Percentiles rank a stretch among this genome's conserved stretches.
phyloP scores from a whole-genome alignment of 2,113 vertebrate genomes.

The Corythornis madagascariensis region DNA sequence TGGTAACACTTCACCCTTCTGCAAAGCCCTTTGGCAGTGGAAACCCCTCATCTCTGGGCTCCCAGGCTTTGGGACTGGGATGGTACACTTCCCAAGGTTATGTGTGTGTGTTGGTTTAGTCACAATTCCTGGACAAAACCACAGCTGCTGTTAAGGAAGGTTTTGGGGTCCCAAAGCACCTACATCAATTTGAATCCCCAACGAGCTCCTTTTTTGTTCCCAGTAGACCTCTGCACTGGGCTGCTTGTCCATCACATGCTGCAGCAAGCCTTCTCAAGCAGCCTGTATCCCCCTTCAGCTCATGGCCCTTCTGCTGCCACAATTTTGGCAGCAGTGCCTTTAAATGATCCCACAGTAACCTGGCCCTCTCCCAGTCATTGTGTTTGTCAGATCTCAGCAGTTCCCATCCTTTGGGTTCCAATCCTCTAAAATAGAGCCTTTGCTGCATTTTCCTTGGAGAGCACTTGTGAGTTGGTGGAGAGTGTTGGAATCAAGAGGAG shows the following conservation, averaged over 20 bases:
- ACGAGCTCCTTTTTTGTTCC: not conserved
- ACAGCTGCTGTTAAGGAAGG: not conserved
- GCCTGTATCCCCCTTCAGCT: fast-evolving
- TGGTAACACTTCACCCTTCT: not conserved
- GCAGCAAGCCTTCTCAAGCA: not conserved
- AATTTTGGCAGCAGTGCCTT: not conserved
- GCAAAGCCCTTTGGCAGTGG: not conserved
- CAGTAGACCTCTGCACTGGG: not conserved
- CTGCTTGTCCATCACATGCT: not conserved
- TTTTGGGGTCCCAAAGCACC: fast-evolving
- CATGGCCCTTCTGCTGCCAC: not conserved
- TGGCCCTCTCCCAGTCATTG: fast-evolving
- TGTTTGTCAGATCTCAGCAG: not conserved
- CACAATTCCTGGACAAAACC: not conserved
- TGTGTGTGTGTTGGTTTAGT: fast-evolving
- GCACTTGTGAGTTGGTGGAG: too few relatives aligned
- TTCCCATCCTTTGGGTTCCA: fast-evolving
- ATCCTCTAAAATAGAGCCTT: not conserved
- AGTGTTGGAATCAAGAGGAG: not conserved
- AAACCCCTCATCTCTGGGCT: not conserved
- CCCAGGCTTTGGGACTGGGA: not conserved
- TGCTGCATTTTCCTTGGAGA: not conserved
- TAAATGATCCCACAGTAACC: not conserved
- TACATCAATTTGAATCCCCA: not conserved
- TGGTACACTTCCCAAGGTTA: fast-evolving